phyloP scores from a whole-genome alignment of 2,113 vertebrate species.

The Cricetomys ansorgei region DNA sequence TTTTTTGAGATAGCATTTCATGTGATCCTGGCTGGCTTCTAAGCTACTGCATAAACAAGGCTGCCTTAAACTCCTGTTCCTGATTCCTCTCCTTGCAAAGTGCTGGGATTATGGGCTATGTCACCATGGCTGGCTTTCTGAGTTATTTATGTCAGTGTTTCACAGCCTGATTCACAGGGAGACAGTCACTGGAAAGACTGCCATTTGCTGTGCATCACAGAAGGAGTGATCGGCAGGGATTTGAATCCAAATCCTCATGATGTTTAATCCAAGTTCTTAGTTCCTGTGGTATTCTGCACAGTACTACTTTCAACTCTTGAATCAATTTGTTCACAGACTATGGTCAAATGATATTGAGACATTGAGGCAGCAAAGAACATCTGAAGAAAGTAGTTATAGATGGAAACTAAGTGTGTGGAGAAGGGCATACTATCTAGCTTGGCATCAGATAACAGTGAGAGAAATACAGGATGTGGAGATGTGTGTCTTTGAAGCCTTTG shows the following conservation, averaged over 20 bases:
- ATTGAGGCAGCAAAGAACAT: not conserved
- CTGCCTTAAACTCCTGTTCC: not conserved
- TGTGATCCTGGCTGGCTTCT: no score
- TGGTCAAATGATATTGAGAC: not conserved
- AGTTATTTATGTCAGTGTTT: not conserved
- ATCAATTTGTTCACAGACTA: not conserved
- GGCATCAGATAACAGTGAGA: not conserved
- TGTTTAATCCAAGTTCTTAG: not conserved
- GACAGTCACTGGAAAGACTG: not conserved
- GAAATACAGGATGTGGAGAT: not conserved
- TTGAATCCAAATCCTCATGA: not conserved
- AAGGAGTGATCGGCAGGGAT: not conserved
- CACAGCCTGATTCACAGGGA: not conserved
- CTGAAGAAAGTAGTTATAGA: not conserved
- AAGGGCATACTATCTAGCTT: not conserved
- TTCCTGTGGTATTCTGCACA: not conserved
- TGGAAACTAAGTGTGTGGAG: not conserved
- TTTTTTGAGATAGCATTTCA: not conserved
- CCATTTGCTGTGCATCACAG: not conserved
- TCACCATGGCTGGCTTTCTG: not conserved
- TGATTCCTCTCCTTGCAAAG: not conserved
- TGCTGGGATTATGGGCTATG: not conserved
- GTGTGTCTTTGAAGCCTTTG: not conserved
- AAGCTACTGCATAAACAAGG: not conserved
- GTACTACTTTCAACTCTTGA: not conserved